phyloP scores from a whole-genome alignment of 2,888 invertebrate genomes.

The Automeris io region DNA sequence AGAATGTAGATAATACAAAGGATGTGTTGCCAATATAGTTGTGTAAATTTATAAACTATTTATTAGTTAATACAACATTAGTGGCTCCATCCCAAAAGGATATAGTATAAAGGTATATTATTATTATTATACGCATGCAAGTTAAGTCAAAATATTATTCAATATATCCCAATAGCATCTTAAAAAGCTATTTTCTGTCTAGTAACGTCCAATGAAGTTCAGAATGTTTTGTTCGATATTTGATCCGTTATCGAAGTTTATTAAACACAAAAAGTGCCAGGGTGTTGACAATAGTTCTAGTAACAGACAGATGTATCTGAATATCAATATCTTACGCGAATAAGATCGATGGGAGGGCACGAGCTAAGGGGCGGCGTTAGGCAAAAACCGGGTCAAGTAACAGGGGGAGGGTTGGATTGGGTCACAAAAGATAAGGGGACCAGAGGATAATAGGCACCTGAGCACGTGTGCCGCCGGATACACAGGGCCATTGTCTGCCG shows the following conservation, averaged over 20 bases:
- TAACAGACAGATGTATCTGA: slow-evolving; percentile 48
- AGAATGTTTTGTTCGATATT: not conserved
- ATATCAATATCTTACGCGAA: slow-evolving; percentile 42
- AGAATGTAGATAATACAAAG: too few relatives aligned
- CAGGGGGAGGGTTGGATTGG: slow-evolving; percentile 50
- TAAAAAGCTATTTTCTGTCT: too few relatives aligned
- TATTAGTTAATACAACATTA: too few relatives aligned
- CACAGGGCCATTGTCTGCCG: slow-evolving; percentile 64
- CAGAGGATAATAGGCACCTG: slow-evolving; percentile 70
- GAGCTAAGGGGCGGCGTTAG: slow-evolving; percentile 55
- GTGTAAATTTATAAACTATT: too few relatives aligned
- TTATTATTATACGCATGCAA: too few relatives aligned
- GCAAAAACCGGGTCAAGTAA: slow-evolving; percentile 67
- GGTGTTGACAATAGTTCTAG: slow-evolving; percentile 43
- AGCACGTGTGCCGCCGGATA: slow-evolving; percentile 76
- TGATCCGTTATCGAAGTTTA: slow-evolving; percentile 3
- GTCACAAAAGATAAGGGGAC: slow-evolving; percentile 53
- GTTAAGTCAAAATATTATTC: too few relatives aligned
- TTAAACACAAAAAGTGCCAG: slow-evolving; percentile 16
- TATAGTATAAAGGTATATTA: too few relatives aligned
- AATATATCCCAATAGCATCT: too few relatives aligned
- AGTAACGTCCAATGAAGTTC: too few relatives aligned
- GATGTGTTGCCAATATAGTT: too few relatives aligned
- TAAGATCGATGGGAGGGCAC: slow-evolving; percentile 63
- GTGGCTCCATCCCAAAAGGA: too few relatives aligned